Conservation (phyloP, 2,113 vertebrate genomes). For the Tautogolabrus adspersus region DNA sequence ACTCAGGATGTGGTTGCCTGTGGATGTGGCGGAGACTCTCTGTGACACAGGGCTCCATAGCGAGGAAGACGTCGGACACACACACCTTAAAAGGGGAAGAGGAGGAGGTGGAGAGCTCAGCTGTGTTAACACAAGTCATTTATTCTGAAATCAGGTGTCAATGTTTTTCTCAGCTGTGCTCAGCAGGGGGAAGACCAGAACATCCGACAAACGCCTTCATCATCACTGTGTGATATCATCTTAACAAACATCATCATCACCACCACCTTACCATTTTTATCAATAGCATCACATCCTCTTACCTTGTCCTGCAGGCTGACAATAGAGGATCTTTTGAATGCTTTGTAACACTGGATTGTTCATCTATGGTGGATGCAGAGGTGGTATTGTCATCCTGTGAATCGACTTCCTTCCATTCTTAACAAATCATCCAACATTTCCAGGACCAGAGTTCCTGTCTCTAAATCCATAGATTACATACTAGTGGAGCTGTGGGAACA, state of each 20-base stretch:
- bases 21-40: slow-evolving; percentile 70
- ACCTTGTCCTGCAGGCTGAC: slow-evolving; percentile 42
- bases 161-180: slow-evolving; percentile 71
- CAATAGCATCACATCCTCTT: slow-evolving; percentile 60
- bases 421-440: slow-evolving; percentile 73
- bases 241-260: slow-evolving; percentile 17
- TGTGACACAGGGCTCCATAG: slow-evolving; percentile 75
- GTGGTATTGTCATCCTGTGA: slow-evolving; percentile 67
- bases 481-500: slow-evolving; percentile 49
- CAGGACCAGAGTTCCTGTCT: slow-evolving; percentile 67
- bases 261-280: slow-evolving; percentile 55
- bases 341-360: slow-evolving; percentile 64
- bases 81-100: slow-evolving; percentile 77
- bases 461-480: slow-evolving; percentile 72
- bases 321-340: slow-evolving; percentile 57
- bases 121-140: slow-evolving; percentile 79
- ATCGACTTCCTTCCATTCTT: slow-evolving; percentile 80
- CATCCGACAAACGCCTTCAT: slow-evolving; percentile 56
- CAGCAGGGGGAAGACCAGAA: slow-evolving; percentile 65
- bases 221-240: slow-evolving; percentile 55
- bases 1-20: slow-evolving; percentile 91
- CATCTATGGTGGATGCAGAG: slow-evolving; percentile 68
- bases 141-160: slow-evolving; percentile 58
- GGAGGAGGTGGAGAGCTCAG: slow-evolving; percentile 68
- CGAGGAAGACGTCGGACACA: slow-evolving; percentile 69